Base-by-base conservation (phyloP, 2,113 vertebrate species). In the Nycticebus coucang region DNA sequence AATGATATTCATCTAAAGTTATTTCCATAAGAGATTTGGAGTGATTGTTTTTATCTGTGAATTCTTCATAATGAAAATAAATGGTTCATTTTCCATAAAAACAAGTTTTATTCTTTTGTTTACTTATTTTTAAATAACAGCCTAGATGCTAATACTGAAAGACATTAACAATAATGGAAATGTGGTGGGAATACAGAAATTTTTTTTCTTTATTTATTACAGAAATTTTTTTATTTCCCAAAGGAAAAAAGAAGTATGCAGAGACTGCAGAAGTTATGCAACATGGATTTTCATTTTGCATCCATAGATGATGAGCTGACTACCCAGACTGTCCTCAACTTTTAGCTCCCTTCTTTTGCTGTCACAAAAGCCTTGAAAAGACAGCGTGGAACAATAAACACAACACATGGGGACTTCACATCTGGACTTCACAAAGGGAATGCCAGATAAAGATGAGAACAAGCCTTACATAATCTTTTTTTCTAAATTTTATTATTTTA, bases 341-440 rank as follows among this genome's bases (percentile, higher is more conserved):
- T 30, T n/a, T 79, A 66, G 84, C 93, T 72, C 8, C 30, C 62
- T 57, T 64, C 71, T 64, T 95, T 71, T 72, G 33, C 62, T 59
- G 17, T 85, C 66, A 85, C 30, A 88, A 71, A 53, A 57, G 37
- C 24, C 79, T 90, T 87, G 83, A 53, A 66, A 78, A 57, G 50
- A 90, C 59, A 64, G 4, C 24, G 45, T 71, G 0, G 57, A 66
- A 84, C 5, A 26, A 50, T 18, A 66, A 89, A 79, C 15, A 85
- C 57, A 3, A 35, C 14, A 77, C 37, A 53, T 37, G n/a, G 35
- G 37, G 41, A 41, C 59, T 68, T 90, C 24, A n/a, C 50, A 84
- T 74, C 22, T 64, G 57, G 88, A 60, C n/a, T n/a, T n/a, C n/a
- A n/a, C n/a, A n/a, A 94, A 93, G 62, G 30, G 85, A 75, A 95